phyloP scores from a whole-genome alignment of 2,888 invertebrate species.

The Amaurobius ferox region DNA sequence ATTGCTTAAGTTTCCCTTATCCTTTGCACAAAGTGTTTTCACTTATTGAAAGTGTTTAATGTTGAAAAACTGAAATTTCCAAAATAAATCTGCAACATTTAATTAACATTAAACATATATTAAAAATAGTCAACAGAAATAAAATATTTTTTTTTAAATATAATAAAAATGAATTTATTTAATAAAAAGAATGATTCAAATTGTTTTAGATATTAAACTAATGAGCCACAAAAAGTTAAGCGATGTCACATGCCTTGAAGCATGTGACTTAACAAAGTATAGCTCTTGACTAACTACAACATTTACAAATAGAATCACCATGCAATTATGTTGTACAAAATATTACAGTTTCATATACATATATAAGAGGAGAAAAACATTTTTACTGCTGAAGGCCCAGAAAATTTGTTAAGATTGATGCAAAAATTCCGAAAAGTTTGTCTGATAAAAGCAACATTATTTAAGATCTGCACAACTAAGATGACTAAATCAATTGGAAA shows the following conservation, averaged over 20 bases:
- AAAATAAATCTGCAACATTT: too few relatives aligned
- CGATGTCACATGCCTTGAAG: slow-evolving; percentile 38
- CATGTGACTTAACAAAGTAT: slow-evolving; percentile 48
- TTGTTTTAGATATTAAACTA: too few relatives aligned
- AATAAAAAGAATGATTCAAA: too few relatives aligned
- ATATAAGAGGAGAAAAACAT: slow-evolving; percentile 51
- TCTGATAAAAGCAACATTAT: slow-evolving; percentile 27
- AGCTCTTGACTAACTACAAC: slow-evolving; percentile 65
- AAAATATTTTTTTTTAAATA: too few relatives aligned
- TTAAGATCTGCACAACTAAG: slow-evolving; percentile 49
- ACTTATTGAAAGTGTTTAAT: too few relatives aligned
- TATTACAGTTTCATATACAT: slow-evolving; percentile 67
- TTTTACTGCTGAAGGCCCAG: slow-evolving; percentile 43
- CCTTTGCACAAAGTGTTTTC: too few relatives aligned
- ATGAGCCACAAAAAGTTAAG: slow-evolving; percentile 28
- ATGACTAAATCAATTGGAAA: slow-evolving; percentile 48
- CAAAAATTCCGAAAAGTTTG: slow-evolving; percentile 31
- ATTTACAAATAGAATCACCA: slow-evolving; percentile 70
- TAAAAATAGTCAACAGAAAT: too few relatives aligned
- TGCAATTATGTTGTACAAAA: slow-evolving; percentile 68
- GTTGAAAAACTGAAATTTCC: too few relatives aligned
- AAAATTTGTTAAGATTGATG: slow-evolving; percentile 59
- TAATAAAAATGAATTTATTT: too few relatives aligned
- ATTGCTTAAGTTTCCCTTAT: too few relatives aligned
- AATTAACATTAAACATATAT: too few relatives aligned